A percentile compares a stretch with the other conserved stretches of the same genome.
phyloP scores from a whole-genome alignment of 2,113 vertebrate genomes.

The Thunnus thynnus region DNA sequence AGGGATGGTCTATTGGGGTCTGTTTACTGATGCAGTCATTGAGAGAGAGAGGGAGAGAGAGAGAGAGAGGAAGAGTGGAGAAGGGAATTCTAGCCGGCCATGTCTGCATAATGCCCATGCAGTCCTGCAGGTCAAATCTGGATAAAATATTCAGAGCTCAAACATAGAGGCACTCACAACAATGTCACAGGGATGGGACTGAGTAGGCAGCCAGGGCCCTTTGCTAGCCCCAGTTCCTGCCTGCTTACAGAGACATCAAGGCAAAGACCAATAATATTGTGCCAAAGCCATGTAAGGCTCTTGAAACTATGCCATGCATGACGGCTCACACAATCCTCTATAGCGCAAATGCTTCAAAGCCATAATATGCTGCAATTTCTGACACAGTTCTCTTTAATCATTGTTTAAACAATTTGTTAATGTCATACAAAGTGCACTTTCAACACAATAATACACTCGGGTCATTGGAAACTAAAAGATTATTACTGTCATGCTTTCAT shows the following conservation, averaged over 20 bases:
- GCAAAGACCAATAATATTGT: conserved; percentile 44
- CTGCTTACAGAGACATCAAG: conserved; percentile 59
- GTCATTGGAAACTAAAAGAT: conserved; percentile 18
- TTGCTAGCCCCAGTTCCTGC: conserved; percentile 34
- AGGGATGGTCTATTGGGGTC: conserved; percentile 75
- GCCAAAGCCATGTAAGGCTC: conserved; percentile 70
- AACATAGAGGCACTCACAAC: conserved; percentile 35
- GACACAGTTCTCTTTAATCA: conserved; percentile 1
- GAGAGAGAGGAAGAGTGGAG: conserved; percentile 25
- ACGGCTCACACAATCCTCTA: conserved; percentile 52
- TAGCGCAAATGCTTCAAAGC: conserved; percentile 42
- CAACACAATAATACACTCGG: conserved; percentile 12
- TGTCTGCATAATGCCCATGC: conserved; percentile 75
- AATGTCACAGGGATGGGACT: conserved; percentile 47
- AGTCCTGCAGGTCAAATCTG: conserved; percentile 74
- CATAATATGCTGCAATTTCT: conserved; percentile 34
- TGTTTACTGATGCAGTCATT: conserved; percentile 80
- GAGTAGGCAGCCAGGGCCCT: conserved; percentile 50
- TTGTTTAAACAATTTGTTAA: conserved; percentile 4
- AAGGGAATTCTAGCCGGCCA: conserved; percentile 61
- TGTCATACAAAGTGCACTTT: background rate
- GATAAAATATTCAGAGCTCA: conserved; percentile 60
- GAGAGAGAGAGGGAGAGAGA: conserved; percentile 49
- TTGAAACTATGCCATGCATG: conserved; percentile 69
- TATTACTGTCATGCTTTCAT: conserved; percentile 23